phyloP scores from a whole-genome alignment of 1,140 invertebrate species.

The Lucilia sericata region DNA sequence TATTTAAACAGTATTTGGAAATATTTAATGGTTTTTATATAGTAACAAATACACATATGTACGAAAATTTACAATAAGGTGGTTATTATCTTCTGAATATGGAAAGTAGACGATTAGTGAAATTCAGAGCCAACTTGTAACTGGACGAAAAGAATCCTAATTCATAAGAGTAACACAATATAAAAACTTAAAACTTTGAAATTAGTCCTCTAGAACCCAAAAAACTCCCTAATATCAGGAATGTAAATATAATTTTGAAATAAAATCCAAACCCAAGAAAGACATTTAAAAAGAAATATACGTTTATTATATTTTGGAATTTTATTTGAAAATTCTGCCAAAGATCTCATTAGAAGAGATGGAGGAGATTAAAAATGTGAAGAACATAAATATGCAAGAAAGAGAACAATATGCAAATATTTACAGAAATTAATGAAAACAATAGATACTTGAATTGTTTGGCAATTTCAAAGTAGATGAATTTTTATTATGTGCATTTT shows the following conservation, averaged over 20 bases:
- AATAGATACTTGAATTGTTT: neutral
- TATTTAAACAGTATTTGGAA: neutral
- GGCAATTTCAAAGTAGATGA: neutral
- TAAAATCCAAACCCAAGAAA: too few relatives aligned
- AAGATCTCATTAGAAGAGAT: too few relatives aligned
- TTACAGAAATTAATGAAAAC: slow-evolving; percentile 1
- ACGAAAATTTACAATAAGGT: neutral
- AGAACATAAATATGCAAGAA: neutral
- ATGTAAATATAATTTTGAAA: neutral
- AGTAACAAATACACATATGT: neutral
- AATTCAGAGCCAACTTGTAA: too few relatives aligned
- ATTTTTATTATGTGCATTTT: neutral
- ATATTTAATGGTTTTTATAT: neutral
- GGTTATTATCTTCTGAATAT: too few relatives aligned
- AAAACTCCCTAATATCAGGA: neutral
- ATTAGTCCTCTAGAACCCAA: too few relatives aligned
- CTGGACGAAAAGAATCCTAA: too few relatives aligned
- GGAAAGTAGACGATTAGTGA: too few relatives aligned
- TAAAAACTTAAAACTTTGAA: too few relatives aligned
- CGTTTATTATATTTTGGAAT: too few relatives aligned
- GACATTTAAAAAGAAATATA: too few relatives aligned
- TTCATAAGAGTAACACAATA: too few relatives aligned
- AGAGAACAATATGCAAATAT: neutral
- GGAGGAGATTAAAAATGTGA: neutral
- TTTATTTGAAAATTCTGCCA: too few relatives aligned